Base-by-base conservation (phyloP, 2,888 invertebrate genomes). In the Cerceris rybyensis region DNA sequence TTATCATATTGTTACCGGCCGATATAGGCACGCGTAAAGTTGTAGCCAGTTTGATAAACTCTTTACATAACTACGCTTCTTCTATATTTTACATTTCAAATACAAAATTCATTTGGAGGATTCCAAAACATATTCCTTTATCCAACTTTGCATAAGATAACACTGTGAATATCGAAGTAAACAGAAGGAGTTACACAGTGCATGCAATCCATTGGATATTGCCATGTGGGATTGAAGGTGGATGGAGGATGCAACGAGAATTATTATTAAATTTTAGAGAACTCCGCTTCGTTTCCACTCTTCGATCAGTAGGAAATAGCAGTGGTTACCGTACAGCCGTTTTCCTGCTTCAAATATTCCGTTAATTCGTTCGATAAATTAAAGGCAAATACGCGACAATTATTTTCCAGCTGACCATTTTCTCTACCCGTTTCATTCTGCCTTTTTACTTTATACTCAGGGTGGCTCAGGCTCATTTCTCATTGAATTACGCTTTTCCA, bases 291-390 rank as follows among this genome's bases (percentile, higher is more conserved):
- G 69, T 73, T 81, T 76, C 58, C 61, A 70, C 59, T 43, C 55
- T 43, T 59, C 16, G 17, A 39, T 16, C 42, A 50, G 16, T 46
- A 28, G 58, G 41, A 57, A 60, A 55, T 64, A 59, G 57, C 68
- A 57, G 61, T 49, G 64, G 58, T 63, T 66, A 42, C 68, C 43
- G 59, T 58, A 65, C 69, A 52, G 69, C 59, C 81, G 82, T 81
- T 85, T 80, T 82, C 77, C 57, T 72, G 75, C 75, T 79, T 80
- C 87, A 85, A 88, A 88, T 82, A 78, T 52, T 82, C 70, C 75
- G 81, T 79, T 86, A 84, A 89, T 87, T 85, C 86, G 80, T 76
- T 70, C 75, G 69, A 72, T 80, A 85, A 86, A 89, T 90, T 88
- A 84, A 89, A 90, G 80, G 83, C 84, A 90, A 89, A 90, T 88